These are phyloP conservation scores for Coendou prehensilis DNA, from an alignment of 2,797 vertebrate species.

Conservation along the genomic window DNA sequence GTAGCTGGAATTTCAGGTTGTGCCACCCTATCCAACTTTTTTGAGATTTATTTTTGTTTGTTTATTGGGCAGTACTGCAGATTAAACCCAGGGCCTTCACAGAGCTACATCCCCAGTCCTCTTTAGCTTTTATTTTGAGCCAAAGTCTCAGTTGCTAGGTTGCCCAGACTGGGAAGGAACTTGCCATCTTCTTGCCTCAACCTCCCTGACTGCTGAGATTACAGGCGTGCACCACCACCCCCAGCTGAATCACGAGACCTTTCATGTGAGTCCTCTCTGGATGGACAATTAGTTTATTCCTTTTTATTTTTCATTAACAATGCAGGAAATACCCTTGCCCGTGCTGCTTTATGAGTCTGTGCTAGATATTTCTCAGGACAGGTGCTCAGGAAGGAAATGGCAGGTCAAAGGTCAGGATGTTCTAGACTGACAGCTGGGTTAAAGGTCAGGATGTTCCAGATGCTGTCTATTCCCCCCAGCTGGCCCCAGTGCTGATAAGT, in stretches of 20 bases:
- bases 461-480: neutral
- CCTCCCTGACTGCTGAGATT: neutral
- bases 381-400: neutral
- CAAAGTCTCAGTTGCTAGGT: neutral
- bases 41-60: neutral
- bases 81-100: neutral
- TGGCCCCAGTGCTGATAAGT: accelerated
- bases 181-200: neutral
- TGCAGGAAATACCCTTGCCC: neutral
- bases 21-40: neutral
- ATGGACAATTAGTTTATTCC: neutral
- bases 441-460: neutral
- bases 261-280: neutral
- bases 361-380: neutral
- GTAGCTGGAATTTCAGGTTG: neutral
- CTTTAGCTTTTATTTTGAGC: neutral
- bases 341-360: neutral
- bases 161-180: neutral
- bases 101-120: neutral
- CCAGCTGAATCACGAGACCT: neutral
- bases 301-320: neutral
- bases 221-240: neutral
- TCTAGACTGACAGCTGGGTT: neutral
- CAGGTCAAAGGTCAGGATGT: neutral
- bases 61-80: neutral